Evolutionary conservation across 2,113 vertebrate genomes (phyloP), one percentile per base, ranked within the genome.

Genomic region (Stegastes partitus): DNA sequence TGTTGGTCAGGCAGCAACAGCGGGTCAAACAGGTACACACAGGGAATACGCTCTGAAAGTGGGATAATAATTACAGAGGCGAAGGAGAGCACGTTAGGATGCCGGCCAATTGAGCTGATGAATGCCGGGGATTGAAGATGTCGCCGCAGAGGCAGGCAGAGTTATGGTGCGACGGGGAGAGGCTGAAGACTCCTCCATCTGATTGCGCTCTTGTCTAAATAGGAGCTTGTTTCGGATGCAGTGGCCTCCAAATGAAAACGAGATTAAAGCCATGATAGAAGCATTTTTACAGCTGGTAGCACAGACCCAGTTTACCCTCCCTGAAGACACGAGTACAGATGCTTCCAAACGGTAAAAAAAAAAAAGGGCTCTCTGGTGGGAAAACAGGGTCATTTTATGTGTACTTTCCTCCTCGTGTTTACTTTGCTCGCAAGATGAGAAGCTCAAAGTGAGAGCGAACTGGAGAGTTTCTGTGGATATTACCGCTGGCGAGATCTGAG

Each of bases 91-190:
- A 53, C 31, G 57, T 70, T 28, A 64, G 25, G 31, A 74, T 22
- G 34, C 34, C 11, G 45, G 50, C 50, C 68, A 70, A 59, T 73
- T 51, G 70, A 75, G 64, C 22, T 71, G 72, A 77, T 68, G 80
- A 74, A 74, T 34, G 23, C 68, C 18, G 0, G 83, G 64, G 84
- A 78, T 76, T 84, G 80, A 80, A 84, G 82, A 87, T 68, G 74
- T 58, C 26, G 11, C 44, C 49, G 72, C 74, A 66, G 76, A 68
- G 75, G 47, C 19, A 21, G 58, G 21, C 44, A 21, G 37, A 79
- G 21, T 70, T 69, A 62, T 54, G 19, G 1, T 51, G 58, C 72
- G 61, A 82, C 76, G 71, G 31, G 26, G 42, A 68, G 45, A 68
- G 45, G 62, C 37, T 64, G 74, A 74, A 78, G 67, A 69, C 64